Evolutionary conservation across 2,888 invertebrate genomes (phyloP).

Genomic region (Mythimna impura): DNA sequence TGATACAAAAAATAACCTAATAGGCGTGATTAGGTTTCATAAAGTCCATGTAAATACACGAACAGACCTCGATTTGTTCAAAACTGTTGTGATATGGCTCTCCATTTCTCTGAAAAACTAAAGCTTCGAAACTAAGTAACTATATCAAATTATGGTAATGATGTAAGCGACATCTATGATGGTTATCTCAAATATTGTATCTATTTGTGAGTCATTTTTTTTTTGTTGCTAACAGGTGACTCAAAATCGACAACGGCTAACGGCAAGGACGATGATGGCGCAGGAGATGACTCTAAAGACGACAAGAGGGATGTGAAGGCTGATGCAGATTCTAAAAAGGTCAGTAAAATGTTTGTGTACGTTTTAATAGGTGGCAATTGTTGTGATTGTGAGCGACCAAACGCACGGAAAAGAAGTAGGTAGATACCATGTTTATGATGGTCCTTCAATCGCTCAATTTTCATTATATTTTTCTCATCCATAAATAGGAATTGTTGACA

Average conservation of each 20-base stretch:
- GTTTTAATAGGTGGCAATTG: no score
- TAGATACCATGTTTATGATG: neutral
- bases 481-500: no score
- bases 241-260: constrained; percentile 86
- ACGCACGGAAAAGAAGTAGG: neutral
- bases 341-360: constrained; percentile 52
- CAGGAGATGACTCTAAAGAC: constrained; percentile 82
- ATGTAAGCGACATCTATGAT: no score
- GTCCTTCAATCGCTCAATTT: no score
- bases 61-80: neutral
- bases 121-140: neutral
- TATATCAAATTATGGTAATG: neutral
- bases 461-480: no score
- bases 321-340: constrained; percentile 85
- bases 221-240: constrained; percentile 76
- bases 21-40: no score
- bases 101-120: neutral
- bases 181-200: neutral
- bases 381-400: no score
- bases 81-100: neutral
- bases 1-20: neutral
- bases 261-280: constrained; percentile 84
- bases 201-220: neutral
- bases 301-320: constrained; percentile 80
- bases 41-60: neutral